phyloP scores from a whole-genome alignment of 2,113 vertebrate genomes.

The Phrynocephalus versicolor region DNA sequence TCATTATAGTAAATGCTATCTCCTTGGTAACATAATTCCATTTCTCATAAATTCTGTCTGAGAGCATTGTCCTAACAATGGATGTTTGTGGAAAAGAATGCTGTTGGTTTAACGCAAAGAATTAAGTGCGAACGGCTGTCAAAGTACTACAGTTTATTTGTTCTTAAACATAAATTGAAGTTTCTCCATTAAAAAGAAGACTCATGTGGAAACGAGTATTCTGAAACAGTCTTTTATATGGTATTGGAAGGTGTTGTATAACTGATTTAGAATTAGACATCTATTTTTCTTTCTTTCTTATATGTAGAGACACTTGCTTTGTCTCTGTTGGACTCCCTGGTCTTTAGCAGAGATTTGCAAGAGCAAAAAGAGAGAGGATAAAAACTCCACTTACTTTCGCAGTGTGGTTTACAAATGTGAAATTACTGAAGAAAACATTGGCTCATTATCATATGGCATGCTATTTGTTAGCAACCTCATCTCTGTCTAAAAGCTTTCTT shows the following conservation, averaged over 20 bases:
- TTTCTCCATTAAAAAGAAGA: constrained; percentile 76
- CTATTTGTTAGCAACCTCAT: constrained; percentile 74
- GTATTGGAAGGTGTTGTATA: constrained; percentile 57
- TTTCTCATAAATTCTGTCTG: constrained; percentile 88
- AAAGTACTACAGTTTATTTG: constrained; percentile 77
- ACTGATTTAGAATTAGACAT: constrained; percentile 53
- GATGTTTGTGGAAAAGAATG: constrained; percentile 85
- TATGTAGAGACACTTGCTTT: constrained; percentile 56
- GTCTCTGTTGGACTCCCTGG: constrained; percentile 60
- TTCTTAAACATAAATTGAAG: constrained; percentile 82
- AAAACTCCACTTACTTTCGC: constrained; percentile 72
- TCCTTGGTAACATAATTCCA: constrained; percentile 94
- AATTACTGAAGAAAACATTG: constrained; percentile 69
- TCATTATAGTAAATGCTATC: constrained; percentile 95
- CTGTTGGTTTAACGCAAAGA: constrained; percentile 84
- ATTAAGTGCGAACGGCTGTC: constrained; percentile 83
- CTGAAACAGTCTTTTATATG: constrained; percentile 66
- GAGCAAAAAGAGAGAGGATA: constrained; percentile 62
- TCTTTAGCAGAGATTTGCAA: constrained; percentile 56
- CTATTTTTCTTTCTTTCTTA: not conserved
- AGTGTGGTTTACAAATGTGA: constrained; percentile 72
- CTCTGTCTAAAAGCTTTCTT: constrained; percentile 62
- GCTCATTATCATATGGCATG: constrained; percentile 74
- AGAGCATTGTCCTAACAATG: constrained; percentile 85
- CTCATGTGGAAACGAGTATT: constrained; percentile 68